Base-by-base conservation (phyloP, 2,113 vertebrate species). In the Hassar affinis region DNA sequence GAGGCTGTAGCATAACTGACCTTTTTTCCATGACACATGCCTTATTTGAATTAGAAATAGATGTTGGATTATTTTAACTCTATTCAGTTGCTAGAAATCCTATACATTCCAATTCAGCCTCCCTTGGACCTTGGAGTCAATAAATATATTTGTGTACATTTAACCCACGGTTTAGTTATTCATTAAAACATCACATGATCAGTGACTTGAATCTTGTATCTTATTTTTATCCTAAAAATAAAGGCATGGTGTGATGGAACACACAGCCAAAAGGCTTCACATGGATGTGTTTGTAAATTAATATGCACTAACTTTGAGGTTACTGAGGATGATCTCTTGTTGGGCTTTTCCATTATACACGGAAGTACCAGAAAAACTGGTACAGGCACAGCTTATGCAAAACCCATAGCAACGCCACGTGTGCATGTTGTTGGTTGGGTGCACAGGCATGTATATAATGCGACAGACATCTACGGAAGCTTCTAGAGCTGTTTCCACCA, bases 201-300 rank as follows among this genome's bases (percentile, higher is more conserved):
- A 42, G 38, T 42, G 38, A 1, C 27, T n/a, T n/a, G n/a, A n/a
- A n/a, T n/a, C n/a, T n/a, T 15, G 27, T 30, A 64, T 14, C 27
- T 27, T 11, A n/a, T n/a, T n/a, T 27, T 61, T 9, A 10, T 7
- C 5, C 20, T 7, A 25, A n/a, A 27, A 12, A 27, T 27, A 27
- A 62, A 2, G 5, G 38, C 38, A 27, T 27, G 25, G 56, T 15
- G n/a, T 62, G n/a, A 30, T 14, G 14, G 59, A 30, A 61, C n/a
- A 10, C 59, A 62, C 14, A 15, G 4, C 59, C 12, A 14, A 27
- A 27, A n/a, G 56, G 57, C 25, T n/a, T n/a, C 11, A 12, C 62
- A 90, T 88, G 85, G 86, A 92, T 85, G 85, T 89, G 89, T 72
- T 85, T n/a, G 79, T 86, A 87, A 85, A 89, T 88, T 87, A 89